Base-by-base conservation (phyloP, 2,888 invertebrate genomes). In the Phania funesta region DNA sequence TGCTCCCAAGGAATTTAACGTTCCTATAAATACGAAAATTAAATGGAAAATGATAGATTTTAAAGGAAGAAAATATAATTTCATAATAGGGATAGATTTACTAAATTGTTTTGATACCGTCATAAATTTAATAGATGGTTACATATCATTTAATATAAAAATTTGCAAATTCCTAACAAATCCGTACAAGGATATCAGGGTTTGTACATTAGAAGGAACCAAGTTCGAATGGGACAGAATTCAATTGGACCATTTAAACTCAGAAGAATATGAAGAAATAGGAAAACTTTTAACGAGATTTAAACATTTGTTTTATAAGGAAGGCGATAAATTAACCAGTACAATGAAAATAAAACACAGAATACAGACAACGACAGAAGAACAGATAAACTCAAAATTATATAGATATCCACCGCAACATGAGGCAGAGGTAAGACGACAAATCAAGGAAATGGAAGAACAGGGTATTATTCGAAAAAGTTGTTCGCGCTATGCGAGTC, bases 331-430 rank as follows among this genome's bases (percentile, higher is more conserved):
- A 3, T 26, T 60, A 7, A 68, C 67, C 1, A 68, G 29, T 13
- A 54, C 54, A 60, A 71, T 38, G 50, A 20, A 60, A 3, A 60
- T 60, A 16, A 3, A 60, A 13, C 26, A 76, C 18, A 52, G 32
- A 60, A 68, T 76, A 4, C 58, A 20, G 20, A 75, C 58, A 4
- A 52, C 54, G 24, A 81, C 52, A 2, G n/a, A 70, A 1, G 54
- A 81, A 41, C 54, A 81, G 13, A 76, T 73, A 44, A 65, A 81
- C 9, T 29, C 65, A 5, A 73, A 81, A 62, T 38, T 82, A 50
- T 70, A 80, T 41, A 74, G 74, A 48, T 74, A 73, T 22, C 62
- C 74, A 5, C 62, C 68, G 13, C 73, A 80, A 62, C 62, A 75
- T 24, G 70, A 74, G 32, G n/a, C n/a, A n/a, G n/a, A n/a, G n/a